phyloP scores from a whole-genome alignment of 1,140 invertebrate species.

The Saxidomus purpurata region DNA sequence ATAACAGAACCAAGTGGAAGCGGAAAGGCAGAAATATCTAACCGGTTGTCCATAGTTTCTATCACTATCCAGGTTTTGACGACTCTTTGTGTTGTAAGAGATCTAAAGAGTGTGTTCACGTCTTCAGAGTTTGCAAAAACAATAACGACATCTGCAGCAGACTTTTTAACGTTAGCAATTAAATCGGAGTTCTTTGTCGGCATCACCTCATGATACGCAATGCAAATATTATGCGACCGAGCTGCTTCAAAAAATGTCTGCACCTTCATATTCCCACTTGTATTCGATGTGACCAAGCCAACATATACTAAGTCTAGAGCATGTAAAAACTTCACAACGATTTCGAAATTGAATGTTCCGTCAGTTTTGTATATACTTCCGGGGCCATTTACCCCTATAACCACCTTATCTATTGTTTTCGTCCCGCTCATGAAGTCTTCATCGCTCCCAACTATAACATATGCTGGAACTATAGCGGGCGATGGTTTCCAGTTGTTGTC shows the following conservation, averaged over 20 bases:
- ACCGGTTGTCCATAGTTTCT: constrained; percentile 73
- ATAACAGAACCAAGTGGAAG: constrained; percentile 75
- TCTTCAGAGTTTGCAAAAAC: constrained; percentile 67
- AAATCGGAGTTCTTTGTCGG: neutral
- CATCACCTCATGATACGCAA: neutral
- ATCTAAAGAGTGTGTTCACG: constrained; percentile 67
- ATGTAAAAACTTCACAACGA: constrained; percentile 46
- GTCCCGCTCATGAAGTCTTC: neutral
- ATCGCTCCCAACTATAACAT: constrained; percentile 62
- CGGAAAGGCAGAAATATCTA: constrained; percentile 53
- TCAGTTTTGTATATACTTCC: constrained; percentile 32
- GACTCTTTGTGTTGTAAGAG: constrained; percentile 48
- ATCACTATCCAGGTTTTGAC: constrained; percentile 73
- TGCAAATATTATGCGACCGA: neutral
- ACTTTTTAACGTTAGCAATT: neutral
- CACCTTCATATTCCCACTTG: neutral
- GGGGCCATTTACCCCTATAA: neutral
- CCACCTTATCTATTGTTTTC: constrained; percentile 50
- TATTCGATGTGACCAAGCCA: constrained; percentile 55
- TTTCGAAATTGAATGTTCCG: constrained; percentile 18
- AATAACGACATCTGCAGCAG: constrained; percentile 61
- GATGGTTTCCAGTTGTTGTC: constrained; percentile 4
- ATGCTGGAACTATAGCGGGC: constrained; percentile 67
- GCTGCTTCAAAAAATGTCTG: neutral
- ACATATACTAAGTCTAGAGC: constrained; percentile 54